Conservation (phyloP, 37 sponge, comb jelly and placozoan species). For the Mnemiopsis leidyi region DNA sequence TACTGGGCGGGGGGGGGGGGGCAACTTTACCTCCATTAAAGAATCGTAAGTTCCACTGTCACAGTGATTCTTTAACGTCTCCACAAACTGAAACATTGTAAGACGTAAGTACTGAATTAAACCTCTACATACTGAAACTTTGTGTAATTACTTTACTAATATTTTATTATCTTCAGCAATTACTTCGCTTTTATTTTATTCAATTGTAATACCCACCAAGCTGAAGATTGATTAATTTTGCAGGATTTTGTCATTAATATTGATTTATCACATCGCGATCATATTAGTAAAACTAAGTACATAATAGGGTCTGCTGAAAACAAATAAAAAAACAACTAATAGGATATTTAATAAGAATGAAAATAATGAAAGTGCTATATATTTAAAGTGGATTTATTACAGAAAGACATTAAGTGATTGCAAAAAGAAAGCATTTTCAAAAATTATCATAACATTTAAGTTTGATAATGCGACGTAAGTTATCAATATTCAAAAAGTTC, state of each 20-base stretch:
- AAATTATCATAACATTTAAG: not conserved
- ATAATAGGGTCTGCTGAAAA: constrained; percentile 5
- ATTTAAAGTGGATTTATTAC: not conserved
- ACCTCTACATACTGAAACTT: not conserved
- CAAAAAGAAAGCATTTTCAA: not conserved
- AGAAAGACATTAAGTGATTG: not conserved
- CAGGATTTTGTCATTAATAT: too few relatives aligned
- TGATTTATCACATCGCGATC: not conserved
- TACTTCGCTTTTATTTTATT: not conserved
- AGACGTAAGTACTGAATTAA: not conserved
- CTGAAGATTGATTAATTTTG: too few relatives aligned
- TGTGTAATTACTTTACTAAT: not conserved
- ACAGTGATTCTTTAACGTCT: constrained; percentile 29
- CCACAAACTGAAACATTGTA: constrained; percentile 27
- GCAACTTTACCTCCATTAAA: not conserved
- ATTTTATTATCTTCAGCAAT: too few relatives aligned
- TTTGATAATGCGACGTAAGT: not conserved
- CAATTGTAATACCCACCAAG: not conserved
- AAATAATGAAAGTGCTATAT: not conserved
- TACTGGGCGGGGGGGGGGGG: too few relatives aligned
- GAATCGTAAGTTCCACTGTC: constrained; percentile 13
- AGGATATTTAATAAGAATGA: not conserved
- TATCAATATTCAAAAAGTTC: not conserved
- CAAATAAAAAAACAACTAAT: not conserved
- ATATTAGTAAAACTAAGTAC: not conserved